phyloP scores from a whole-genome alignment of 1,140 invertebrate genomes.

The Nymphalis io region DNA sequence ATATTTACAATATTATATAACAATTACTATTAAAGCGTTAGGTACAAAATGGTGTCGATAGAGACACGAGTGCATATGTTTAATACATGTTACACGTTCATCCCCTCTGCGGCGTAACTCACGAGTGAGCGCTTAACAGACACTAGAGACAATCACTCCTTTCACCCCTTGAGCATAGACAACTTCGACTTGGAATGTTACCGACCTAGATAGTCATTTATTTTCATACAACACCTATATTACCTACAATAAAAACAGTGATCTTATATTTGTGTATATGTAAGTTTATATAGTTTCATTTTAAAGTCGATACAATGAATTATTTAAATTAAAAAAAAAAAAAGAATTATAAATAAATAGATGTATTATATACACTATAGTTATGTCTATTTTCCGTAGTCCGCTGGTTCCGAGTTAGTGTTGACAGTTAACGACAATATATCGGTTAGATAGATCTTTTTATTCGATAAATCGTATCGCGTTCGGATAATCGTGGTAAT shows the following conservation, averaged over 20 bases:
- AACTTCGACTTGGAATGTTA: slow-evolving; percentile 51
- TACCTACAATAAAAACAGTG: slow-evolving; percentile 45
- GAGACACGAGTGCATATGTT: not conserved
- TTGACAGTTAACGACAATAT: slow-evolving; percentile 65
- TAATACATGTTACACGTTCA: slow-evolving; percentile 23
- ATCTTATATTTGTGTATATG: slow-evolving; percentile 45
- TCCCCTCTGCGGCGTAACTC: slow-evolving; percentile 45
- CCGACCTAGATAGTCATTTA: slow-evolving; percentile 64
- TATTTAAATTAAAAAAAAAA: slow-evolving; percentile 37
- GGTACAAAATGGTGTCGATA: not conserved
- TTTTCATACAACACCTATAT: slow-evolving; percentile 58
- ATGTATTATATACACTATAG: slow-evolving; percentile 44
- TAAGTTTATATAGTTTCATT: slow-evolving; percentile 62
- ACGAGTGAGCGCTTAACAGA: slow-evolving; percentile 64
- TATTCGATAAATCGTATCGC: slow-evolving; percentile 21
- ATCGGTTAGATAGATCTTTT: slow-evolving; percentile 44
- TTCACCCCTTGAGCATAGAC: slow-evolving; percentile 44
- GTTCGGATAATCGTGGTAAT: slow-evolving; percentile 18
- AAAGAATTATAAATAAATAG: slow-evolving; percentile 38
- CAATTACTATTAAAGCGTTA: too few relatives aligned
- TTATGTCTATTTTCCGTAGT: slow-evolving; percentile 74
- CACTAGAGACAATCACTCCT: slow-evolving; percentile 44
- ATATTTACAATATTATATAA: not conserved
- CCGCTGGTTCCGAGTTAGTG: slow-evolving; percentile 62
- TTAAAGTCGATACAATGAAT: slow-evolving; percentile 56